Evolutionary conservation across 1,140 invertebrate species (phyloP).

Genomic region (Drosophila orena): DNA sequence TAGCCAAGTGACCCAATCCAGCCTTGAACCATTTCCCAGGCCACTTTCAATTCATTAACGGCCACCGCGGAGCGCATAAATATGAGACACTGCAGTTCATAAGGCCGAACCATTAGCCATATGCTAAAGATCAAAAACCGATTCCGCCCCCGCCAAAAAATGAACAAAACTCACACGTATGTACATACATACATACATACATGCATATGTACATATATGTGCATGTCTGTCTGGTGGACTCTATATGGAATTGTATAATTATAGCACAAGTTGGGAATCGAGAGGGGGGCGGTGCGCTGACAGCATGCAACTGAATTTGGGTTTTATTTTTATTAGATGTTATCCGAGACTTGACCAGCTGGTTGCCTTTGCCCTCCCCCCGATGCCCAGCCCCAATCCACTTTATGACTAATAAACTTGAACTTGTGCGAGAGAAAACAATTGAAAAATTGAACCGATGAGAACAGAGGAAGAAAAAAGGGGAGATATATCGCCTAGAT

Average conservation of each 20-base stretch:
- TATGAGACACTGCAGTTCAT: conserved; percentile 43
- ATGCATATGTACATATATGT: too few relatives aligned
- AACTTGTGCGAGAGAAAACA: conserved; percentile 62
- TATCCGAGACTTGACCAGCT: conserved; percentile 68
- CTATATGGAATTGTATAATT: conserved; percentile 71
- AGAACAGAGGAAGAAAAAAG: conserved; percentile 11
- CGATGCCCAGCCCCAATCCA: conserved; percentile 10
- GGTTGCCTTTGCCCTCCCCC: conserved; percentile 19
- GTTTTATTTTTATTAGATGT: conserved; percentile 70
- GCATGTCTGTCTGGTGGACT: conserved; percentile 16
- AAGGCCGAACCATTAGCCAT: conserved; percentile 60
- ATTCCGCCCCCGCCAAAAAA: conserved; percentile 35
- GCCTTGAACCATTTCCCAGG: conserved; percentile 44
- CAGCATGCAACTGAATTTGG: conserved; percentile 37
- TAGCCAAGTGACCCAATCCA: conserved; percentile 28
- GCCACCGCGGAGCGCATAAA: conserved; percentile 22
- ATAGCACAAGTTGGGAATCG: conserved; percentile 45
- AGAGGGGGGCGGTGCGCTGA: conserved; percentile 7
- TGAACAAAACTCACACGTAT: conserved; percentile 2
- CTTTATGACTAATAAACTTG: conserved; percentile 74
- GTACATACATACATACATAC: too few relatives aligned
- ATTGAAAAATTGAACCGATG: conserved; percentile 44
- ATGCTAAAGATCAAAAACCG: conserved; percentile 68
- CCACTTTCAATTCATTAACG: conserved; percentile 34
- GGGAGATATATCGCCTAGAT: not conserved